Percentiles rank a stretch among this genome's conserved stretches.
These are phyloP conservation scores for Spodoptera picta DNA, from an alignment of 2,888 invertebrate species.

Conservation along the genomic window DNA sequence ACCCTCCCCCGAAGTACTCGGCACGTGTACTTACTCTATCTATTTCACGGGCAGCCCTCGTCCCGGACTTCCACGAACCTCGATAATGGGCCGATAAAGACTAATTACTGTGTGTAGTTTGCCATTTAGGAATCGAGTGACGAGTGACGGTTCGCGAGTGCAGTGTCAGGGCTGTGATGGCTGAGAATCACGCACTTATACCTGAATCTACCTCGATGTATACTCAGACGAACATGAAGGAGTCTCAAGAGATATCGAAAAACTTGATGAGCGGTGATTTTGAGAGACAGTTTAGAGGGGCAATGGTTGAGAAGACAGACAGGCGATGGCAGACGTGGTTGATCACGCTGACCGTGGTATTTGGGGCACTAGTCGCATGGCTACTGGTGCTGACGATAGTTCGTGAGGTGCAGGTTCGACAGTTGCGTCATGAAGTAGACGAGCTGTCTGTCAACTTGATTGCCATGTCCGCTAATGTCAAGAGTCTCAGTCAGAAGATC, in stretches of 20 bases:
- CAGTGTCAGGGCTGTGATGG: constrained; percentile 77
- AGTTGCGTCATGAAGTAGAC: constrained; percentile 76
- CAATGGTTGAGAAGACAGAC: constrained; percentile 67
- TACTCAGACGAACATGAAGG: constrained; percentile 77
- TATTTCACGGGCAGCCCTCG: constrained; percentile 55
- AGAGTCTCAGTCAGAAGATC: constrained; percentile 76
- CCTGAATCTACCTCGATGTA: constrained; percentile 77
- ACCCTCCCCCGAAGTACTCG: constrained; percentile 53
- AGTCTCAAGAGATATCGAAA: constrained; percentile 80
- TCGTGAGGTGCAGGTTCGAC: constrained; percentile 76
- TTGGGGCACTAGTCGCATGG: constrained; percentile 71
- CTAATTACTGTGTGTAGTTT: constrained; percentile 63
- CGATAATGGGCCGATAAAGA: constrained; percentile 79
- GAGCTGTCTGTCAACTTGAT: constrained; percentile 79
- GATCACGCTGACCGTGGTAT: constrained; percentile 63
- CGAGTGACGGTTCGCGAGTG: constrained; percentile 68
- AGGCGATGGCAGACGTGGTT: constrained; percentile 68
- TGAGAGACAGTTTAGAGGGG: constrained; percentile 76
- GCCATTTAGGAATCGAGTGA: constrained; percentile 59
- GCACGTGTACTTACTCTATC: constrained; percentile 66
- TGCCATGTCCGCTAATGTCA: constrained; percentile 75
- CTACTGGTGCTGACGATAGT: constrained; percentile 76
- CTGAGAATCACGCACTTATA: constrained; percentile 81
- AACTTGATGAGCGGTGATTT: constrained; percentile 84
- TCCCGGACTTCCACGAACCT: constrained; percentile 69